These are phyloP conservation scores for Parasteatoda tepidariorum DNA, from an alignment of 1,140 invertebrate species.

Conservation along the genomic window DNA sequence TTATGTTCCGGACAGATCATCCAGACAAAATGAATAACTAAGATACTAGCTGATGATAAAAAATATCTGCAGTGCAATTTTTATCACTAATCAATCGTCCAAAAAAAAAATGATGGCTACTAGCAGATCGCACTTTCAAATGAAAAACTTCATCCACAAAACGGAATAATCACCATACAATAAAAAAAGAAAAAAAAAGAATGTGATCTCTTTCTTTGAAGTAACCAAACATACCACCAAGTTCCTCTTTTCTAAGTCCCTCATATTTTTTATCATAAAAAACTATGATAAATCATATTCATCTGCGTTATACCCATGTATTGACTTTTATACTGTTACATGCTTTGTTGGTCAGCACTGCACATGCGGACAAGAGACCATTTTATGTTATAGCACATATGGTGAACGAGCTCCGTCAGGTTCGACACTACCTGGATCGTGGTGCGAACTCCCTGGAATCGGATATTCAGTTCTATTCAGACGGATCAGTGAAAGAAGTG, in stretches of 20 bases:
- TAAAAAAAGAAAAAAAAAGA: background rate
- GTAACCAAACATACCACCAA: background rate
- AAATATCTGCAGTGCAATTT: too few relatives aligned
- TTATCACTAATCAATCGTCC: too few relatives aligned
- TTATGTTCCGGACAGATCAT: too few relatives aligned
- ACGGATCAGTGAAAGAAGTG: conserved; percentile 39
- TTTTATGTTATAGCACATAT: conserved; percentile 62
- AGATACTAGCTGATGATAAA: too few relatives aligned
- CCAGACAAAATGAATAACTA: too few relatives aligned
- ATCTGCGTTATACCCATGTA: background rate
- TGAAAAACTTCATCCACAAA: too few relatives aligned
- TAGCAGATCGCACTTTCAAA: too few relatives aligned
- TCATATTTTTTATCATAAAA: background rate
- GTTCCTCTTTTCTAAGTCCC: background rate
- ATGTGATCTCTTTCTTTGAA: background rate
- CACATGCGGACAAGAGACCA: conserved; percentile 15
- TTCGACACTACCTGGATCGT: conserved; percentile 48
- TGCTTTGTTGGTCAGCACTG: background rate
- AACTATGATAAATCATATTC: background rate
- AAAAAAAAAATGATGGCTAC: too few relatives aligned
- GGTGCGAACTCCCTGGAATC: conserved; percentile 61
- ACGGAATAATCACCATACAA: too few relatives aligned
- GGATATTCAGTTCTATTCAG: conserved; percentile 47
- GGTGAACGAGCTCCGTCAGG: conserved; percentile 56
- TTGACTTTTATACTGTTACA: background rate